Evolutionary conservation across 2,797 vertebrate species (phyloP).

Genomic region (Myioborus melanocephalus): DNA sequence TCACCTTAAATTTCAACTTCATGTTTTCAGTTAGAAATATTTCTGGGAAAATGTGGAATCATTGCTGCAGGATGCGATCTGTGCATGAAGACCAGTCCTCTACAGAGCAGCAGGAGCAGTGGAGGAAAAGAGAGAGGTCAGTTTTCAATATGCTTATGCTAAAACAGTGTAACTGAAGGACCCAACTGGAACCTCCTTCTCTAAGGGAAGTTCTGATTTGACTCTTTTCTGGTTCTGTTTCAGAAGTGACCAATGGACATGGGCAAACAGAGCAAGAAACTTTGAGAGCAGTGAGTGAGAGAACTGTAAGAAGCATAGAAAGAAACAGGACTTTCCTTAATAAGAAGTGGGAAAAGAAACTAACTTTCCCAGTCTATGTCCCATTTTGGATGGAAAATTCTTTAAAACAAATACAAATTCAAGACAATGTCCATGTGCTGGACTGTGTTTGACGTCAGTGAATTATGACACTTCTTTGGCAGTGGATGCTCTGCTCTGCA

Average conservation of each 20-base stretch:
- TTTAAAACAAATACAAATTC: background rate
- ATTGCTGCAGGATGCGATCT: background rate
- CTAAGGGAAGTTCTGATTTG: background rate
- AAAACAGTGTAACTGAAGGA: background rate
- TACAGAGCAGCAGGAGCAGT: background rate
- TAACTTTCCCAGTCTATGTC: background rate
- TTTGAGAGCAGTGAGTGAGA: background rate
- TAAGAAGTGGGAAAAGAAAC: background rate
- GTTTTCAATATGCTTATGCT: background rate
- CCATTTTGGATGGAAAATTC: background rate
- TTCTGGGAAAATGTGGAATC: background rate
- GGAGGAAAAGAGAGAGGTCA: background rate
- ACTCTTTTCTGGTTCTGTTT: background rate
- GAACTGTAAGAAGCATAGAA: background rate
- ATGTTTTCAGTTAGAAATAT: background rate
- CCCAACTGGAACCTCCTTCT: background rate
- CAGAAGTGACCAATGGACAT: background rate
- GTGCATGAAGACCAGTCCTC: background rate
- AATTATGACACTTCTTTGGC: slow-evolving; percentile 3
- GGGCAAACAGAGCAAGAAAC: background rate
- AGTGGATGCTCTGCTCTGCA: background rate
- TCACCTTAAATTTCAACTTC: background rate
- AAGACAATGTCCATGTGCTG: background rate
- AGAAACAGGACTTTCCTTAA: background rate
- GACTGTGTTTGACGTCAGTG: slow-evolving; percentile 1